These are phyloP conservation scores for Drosophila paramelanica DNA, from an alignment of 2,888 invertebrate species.

Conservation along the genomic window DNA sequence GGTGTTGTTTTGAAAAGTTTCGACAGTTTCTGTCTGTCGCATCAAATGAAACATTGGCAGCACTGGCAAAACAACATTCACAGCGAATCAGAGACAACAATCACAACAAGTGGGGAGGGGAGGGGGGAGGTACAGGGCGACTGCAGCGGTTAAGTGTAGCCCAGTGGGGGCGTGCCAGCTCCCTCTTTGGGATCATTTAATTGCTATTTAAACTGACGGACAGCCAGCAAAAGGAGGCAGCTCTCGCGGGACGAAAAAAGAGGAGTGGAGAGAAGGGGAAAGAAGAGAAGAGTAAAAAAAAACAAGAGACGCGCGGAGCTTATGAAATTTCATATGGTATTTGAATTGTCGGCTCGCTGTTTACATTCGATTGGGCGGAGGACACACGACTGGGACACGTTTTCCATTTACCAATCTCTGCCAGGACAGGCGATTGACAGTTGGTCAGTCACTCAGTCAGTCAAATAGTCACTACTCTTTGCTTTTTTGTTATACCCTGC, in stretches of 20 bases:
- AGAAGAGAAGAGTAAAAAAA: background rate
- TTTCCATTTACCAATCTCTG: conserved; percentile 57
- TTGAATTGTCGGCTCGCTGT: conserved; percentile 58
- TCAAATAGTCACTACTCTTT: background rate
- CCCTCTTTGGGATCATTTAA: conserved; percentile 60
- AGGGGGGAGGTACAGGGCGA: no score
- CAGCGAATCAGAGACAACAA: conserved; percentile 14
- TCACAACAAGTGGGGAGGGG: conserved; percentile 1
- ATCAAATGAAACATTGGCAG: conserved; percentile 43
- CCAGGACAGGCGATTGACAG: conserved; percentile 60
- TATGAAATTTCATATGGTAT: conserved; percentile 75
- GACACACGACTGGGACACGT: conserved; percentile 52
- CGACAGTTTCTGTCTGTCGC: conserved; percentile 68
- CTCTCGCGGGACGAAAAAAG: no score
- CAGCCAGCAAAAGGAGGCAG: conserved; percentile 15
- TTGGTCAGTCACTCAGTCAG: conserved; percentile 17
- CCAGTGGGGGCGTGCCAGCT: background rate
- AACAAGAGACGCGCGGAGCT: conserved; percentile 37
- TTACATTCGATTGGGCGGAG: conserved; percentile 49
- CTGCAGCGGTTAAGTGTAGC: background rate
- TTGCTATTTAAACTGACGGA: conserved; percentile 71
- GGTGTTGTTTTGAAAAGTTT: conserved; percentile 71
- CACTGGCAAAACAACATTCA: conserved; percentile 15
- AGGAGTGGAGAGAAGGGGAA: background rate
- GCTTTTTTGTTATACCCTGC: conserved; percentile 8